Percentiles rank a stretch among this genome's conserved stretches.
Conservation (phyloP, 2,113 vertebrate genomes). For the Brachyhypopomus occidentalis region DNA sequence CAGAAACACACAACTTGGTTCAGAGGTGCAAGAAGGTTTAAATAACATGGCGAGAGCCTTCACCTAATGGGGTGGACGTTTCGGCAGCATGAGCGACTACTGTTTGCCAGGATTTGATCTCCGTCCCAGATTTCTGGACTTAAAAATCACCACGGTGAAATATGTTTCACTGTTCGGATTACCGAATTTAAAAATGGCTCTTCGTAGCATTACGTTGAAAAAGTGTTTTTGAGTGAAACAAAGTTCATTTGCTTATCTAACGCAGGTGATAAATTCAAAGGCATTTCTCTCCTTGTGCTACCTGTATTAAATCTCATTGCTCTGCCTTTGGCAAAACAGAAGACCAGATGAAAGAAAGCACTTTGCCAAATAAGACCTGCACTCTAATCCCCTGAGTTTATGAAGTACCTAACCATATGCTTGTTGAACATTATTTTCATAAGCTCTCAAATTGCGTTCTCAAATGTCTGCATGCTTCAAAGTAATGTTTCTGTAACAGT, state of each 20-base stretch:
- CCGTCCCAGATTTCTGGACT: not conserved
- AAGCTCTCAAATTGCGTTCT: conserved; percentile 17
- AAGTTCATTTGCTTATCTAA: not conserved
- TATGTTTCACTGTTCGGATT: not conserved
- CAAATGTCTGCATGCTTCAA: conserved; percentile 1
- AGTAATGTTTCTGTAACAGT: not conserved
- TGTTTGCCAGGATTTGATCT: not conserved
- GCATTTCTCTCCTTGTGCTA: not conserved
- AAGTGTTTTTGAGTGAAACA: not conserved
- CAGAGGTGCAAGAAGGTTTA: not conserved
- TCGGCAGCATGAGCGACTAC: not conserved
- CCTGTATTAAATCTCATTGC: not conserved
- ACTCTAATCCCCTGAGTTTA: conserved; percentile 9
- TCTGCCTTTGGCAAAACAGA: conserved; percentile 19
- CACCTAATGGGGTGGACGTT: not conserved
- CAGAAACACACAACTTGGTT: not conserved
- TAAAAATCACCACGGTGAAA: not conserved
- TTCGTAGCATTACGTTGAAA: not conserved
- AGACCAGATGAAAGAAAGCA: conserved; percentile 16
- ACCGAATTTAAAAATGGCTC: not conserved
- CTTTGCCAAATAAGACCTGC: conserved; percentile 12
- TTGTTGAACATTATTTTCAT: conserved; percentile 9
- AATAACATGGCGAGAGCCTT: not conserved
- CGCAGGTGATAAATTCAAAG: conserved; percentile 4
- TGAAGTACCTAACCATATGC: conserved; percentile 39